Percentiles rank a stretch among this genome's conserved stretches.
Evolutionary conservation across 2,888 invertebrate genomes (phyloP).

Genomic region (Hirudinaria manillensis): DNA sequence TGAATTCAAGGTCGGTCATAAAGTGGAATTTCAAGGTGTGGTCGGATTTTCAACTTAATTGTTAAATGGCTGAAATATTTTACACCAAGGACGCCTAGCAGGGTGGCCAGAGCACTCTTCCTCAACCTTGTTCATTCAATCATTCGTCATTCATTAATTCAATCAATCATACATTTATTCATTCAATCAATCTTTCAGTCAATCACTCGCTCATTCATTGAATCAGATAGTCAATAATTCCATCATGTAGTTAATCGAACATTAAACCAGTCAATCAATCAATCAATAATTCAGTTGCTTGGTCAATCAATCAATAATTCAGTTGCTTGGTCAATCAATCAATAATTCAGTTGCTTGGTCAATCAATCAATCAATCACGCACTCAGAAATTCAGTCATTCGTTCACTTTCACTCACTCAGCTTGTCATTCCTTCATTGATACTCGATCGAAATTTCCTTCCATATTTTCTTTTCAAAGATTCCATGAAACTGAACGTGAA

Average conservation of each 20-base stretch:
- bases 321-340: neutral
- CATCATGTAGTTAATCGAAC: neutral
- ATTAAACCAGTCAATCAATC: neutral
- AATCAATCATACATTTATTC: neutral
- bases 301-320: neutral
- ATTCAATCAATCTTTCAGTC: neutral
- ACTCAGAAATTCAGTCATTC: no score
- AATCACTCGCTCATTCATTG: neutral
- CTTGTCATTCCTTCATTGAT: no score
- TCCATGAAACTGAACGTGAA: no score
- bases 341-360: neutral
- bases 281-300: neutral
- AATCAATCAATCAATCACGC: neutral
- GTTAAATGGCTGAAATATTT: no score
- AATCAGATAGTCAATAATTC: no score
- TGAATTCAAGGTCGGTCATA: no score
- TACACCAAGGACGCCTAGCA: no score
- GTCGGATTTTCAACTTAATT: no score
- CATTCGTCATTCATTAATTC: neutral
- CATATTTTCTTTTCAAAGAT: no score
- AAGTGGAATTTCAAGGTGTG: no score
- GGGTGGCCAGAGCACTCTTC: neutral
- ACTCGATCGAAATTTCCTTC: no score
- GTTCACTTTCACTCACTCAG: no score
- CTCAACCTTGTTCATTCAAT: neutral